Conservation (phyloP, 2,797 vertebrate species). For the Chanos chanos region DNA sequence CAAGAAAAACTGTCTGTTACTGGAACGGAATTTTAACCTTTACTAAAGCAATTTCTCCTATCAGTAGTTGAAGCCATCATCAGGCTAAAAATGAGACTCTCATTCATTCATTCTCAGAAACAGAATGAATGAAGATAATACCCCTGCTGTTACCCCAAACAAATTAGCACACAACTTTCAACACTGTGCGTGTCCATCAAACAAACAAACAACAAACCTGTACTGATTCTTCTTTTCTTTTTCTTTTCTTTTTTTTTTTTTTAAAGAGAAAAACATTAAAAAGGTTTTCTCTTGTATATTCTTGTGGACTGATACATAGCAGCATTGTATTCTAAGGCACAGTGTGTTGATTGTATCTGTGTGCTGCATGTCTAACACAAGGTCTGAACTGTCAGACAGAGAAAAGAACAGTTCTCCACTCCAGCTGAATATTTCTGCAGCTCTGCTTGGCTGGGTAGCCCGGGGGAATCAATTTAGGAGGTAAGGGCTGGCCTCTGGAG, state of each 20-base stretch:
- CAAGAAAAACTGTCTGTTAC: constrained; percentile 28
- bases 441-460: constrained; percentile 22
- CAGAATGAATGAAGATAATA: too few species aligned
- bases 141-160: too few species aligned
- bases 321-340: too few species aligned
- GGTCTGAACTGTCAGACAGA: neutral
- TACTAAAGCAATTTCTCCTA: constrained; percentile 19
- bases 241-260: too few species aligned
- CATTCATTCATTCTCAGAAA: too few species aligned
- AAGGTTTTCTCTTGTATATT: too few species aligned
- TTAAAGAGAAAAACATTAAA: too few species aligned
- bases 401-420: neutral
- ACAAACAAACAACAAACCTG: neutral
- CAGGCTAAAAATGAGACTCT: neutral
- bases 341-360: too few species aligned
- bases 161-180: too few species aligned
- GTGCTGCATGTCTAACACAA: too few species aligned
- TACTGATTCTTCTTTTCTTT: too few species aligned
- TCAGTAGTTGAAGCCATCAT: constrained; percentile 8
- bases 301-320: too few species aligned
- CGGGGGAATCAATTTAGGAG: constrained; percentile 53
- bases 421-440: neutral
- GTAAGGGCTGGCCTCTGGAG: constrained; percentile 46
- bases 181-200: neutral
- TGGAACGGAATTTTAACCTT: constrained; percentile 35